These are phyloP conservation scores for Sarcophaga bullata DNA, from an alignment of 1,140 invertebrate species.

Conservation along the genomic window DNA sequence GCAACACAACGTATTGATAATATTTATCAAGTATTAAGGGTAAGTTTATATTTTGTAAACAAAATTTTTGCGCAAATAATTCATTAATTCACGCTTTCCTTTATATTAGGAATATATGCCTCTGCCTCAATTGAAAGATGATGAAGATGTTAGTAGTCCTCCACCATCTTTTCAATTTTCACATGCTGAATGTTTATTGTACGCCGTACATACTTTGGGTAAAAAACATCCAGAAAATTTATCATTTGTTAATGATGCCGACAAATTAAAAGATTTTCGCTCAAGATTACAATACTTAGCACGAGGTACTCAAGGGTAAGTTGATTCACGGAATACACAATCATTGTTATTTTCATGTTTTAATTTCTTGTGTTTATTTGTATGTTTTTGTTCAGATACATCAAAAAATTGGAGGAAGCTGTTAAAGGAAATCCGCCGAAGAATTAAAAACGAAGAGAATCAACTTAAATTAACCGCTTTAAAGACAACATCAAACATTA, in stretches of 20 bases:
- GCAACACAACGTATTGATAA: slow-evolving; percentile 78
- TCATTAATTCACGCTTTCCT: slow-evolving; percentile 31
- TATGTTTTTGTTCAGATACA: slow-evolving; percentile 69
- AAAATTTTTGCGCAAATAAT: no score
- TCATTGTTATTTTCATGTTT: not conserved
- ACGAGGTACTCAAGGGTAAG: slow-evolving; percentile 83
- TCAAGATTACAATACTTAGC: slow-evolving; percentile 92
- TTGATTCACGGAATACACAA: not conserved
- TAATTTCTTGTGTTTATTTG: not conserved
- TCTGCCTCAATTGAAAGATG: slow-evolving; percentile 78
- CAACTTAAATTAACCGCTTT: slow-evolving; percentile 87
- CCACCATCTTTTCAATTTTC: slow-evolving; percentile 89
- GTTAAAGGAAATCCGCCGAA: slow-evolving; percentile 80
- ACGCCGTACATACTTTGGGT: slow-evolving; percentile 88
- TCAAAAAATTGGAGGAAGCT: slow-evolving; percentile 88
- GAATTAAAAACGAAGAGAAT: slow-evolving; percentile 82
- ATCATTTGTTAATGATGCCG: slow-evolving; percentile 77
- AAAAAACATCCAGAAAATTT: slow-evolving; percentile 80
- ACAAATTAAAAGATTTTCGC: slow-evolving; percentile 88
- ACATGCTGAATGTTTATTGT: slow-evolving; percentile 92
- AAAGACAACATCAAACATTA: slow-evolving; percentile 93
- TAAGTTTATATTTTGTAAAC: slow-evolving; percentile 66
- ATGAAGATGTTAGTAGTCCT: slow-evolving; percentile 69
- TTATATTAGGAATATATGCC: slow-evolving; percentile 77
- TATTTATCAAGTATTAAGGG: slow-evolving; percentile 82